Base-by-base conservation (phyloP, 1,140 invertebrate genomes). In the Grapholita molesta region DNA sequence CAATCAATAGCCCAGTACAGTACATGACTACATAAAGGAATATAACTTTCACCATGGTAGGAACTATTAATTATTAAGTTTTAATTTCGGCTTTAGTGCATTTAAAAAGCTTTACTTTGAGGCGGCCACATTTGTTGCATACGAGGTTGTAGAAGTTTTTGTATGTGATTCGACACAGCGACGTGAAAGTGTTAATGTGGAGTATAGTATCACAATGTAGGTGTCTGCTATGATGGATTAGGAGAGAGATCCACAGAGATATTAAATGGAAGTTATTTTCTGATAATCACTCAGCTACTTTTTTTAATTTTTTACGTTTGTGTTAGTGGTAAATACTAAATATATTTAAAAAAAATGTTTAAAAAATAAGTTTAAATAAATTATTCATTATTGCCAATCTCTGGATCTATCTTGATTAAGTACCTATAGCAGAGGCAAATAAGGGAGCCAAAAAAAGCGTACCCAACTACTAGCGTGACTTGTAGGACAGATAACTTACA, bases 121-220 rank as follows among this genome's bases (percentile, higher is more conserved):
- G 7, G 3, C 6, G 8, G 42, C 9, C 18, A 1, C 18, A 48
- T 2, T 15, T 48, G 42, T 21, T 48, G 8, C 42, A 21, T 48
- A 48, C 5, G 42, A 21, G 18, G 18, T 48, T 48, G n/a, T 5
- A 18, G 21, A 9, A 48, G 15, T 48, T 21, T 6, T 48, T 7
- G 15, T 2, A 2, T 9, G 15, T 48, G 42, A 48, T 48, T n/a
- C n/a, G 21, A 11, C 15, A 68, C 70, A 71, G 68, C 68, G 70
- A 55, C 68, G 74, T 66, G 75, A 76, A 76, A 76, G 75, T 74
- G 66, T 70, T 69, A 76, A 76, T 76, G 57, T 55, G 6, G 42
- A 21, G 15, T 48, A 48, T 48, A 48, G 28, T 61, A 61, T 55
- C 11, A 30, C 25, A 61, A 61, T 28, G 52, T 24, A 23, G 12